Evolutionary conservation across 1,140 invertebrate genomes (phyloP).

Genomic region (Aporrectodea caliginosa): DNA sequence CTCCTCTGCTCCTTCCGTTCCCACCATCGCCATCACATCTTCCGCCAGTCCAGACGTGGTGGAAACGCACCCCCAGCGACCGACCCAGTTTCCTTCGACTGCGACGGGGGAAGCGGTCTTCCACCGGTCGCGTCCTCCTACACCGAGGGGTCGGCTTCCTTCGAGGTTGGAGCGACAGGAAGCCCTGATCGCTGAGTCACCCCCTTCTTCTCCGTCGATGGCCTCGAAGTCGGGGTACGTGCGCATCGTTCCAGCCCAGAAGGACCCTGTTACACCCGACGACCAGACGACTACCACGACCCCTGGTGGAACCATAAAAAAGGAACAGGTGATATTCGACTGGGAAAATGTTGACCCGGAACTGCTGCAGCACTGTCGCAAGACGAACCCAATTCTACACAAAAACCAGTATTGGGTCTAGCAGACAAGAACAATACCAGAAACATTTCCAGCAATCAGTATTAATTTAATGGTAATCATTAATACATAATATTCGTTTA

Average conservation of each 20-base stretch:
- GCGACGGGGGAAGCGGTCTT: background rate
- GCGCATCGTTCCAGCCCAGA: background rate
- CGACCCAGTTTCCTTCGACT: background rate
- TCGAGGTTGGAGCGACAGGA: background rate
- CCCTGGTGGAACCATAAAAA: background rate
- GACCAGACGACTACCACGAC: conserved; percentile 27
- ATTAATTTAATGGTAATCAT: too few relatives aligned
- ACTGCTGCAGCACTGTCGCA: conserved; percentile 30
- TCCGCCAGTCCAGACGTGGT: conserved; percentile 4
- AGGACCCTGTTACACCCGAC: conserved; percentile 21
- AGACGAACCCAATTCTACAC: conserved; percentile 30
- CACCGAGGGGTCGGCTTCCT: background rate
- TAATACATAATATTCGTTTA: too few relatives aligned
- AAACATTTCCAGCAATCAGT: too few relatives aligned
- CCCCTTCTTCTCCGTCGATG: conserved; percentile 13
- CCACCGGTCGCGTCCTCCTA: background rate
- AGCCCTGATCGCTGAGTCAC: conserved; percentile 10
- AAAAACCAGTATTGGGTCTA: conserved; percentile 34
- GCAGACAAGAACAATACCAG: too few relatives aligned
- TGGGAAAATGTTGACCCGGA: conserved; percentile 30
- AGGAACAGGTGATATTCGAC: conserved; percentile 8
- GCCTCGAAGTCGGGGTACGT: conserved; percentile 1
- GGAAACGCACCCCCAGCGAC: background rate
- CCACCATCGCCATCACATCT: background rate
- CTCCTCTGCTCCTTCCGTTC: background rate